Evolutionary conservation across 2,113 vertebrate genomes (phyloP), one percentile per base, ranked within the genome.

Genomic region (Dromiciops gliroides): DNA sequence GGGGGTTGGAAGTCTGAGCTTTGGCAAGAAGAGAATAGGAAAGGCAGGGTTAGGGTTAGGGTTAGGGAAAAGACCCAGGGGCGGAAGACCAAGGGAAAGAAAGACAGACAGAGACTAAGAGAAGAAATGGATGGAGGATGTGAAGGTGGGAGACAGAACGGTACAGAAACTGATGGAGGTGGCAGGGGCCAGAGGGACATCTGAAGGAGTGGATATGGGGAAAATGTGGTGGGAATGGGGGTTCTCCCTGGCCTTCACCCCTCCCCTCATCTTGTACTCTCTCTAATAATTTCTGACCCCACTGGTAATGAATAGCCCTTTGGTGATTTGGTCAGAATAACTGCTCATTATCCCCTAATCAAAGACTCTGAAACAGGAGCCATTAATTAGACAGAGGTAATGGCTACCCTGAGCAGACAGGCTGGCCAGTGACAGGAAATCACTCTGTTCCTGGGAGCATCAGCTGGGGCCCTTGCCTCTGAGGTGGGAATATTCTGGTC

Each of bases 381-480:
- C 94, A 97, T 97, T 97, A 97, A 97, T 96, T 95, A 97, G 91
- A 95, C 0, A 25, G 89, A 94, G 25, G 48, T 89, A 97, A 91
- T 94, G 95, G 96, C 92, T 95, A 95, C 83, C 96, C 93, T 88
- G 93, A 50, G 92, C 53, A 88, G 50, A 47, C 37, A 50, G 60
- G 49, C 94, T 14, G 0, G 44, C 89, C 89, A 95, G 48, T 60
- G 95, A 94, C 95, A 95, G 97, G 94, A 97, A 97, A 94, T 95
- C 95, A 91, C 75, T 97, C 67, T 90, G 88, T 93, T 92, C 51
- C 91, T 93, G 90, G 90, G 91, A 94, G 91, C n/a, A 49, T 44
- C 67, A 44, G 16, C 67, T 31, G 67, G 14, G 56, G 16, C 14
- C 37, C 37, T 75, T 12, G 67, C 37, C 67, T n/a, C 16, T 1